These are phyloP conservation scores for Paracanthobrama guichenoti DNA, from an alignment of 2,113 vertebrate genomes.

Conservation along the genomic window DNA sequence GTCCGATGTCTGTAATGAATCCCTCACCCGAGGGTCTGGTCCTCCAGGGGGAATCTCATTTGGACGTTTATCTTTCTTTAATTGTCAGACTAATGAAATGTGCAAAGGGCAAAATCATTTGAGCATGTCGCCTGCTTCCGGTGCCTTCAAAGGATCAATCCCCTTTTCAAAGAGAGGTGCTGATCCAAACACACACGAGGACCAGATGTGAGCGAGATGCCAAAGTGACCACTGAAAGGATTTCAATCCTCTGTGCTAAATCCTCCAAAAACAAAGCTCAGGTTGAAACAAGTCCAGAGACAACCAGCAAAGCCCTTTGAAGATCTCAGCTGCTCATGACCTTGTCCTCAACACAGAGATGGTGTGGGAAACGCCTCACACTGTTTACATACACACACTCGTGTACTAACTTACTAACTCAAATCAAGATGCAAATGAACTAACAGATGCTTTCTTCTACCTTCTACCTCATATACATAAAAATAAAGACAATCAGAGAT, in stretches of 20 bases:
- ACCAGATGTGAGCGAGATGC: conserved; percentile 69
- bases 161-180: conserved; percentile 65
- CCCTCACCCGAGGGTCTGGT: neutral
- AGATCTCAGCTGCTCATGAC: conserved; percentile 68
- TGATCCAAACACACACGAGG: conserved; percentile 67
- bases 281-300: conserved; percentile 64
- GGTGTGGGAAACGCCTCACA: conserved; percentile 51
- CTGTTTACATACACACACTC: conserved; percentile 50
- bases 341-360: conserved; percentile 54
- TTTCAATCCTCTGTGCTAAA: conserved; percentile 67
- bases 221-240: conserved; percentile 68
- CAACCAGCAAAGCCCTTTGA: conserved; percentile 61
- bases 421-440: neutral
- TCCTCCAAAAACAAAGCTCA: conserved; percentile 65
- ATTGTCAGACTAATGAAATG: conserved; percentile 30
- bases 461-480: neutral
- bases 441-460: no score
- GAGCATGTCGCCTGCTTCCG: conserved; percentile 55
- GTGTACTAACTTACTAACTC: neutral
- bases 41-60: neutral
- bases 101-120: conserved; percentile 49
- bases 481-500: neutral
- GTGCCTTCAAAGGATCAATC: conserved; percentile 65
- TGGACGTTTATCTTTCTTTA: conserved; percentile 17
- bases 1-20: neutral